Evolutionary conservation across 2,888 invertebrate genomes (phyloP).

Genomic region (Agonopterix heracliana): DNA sequence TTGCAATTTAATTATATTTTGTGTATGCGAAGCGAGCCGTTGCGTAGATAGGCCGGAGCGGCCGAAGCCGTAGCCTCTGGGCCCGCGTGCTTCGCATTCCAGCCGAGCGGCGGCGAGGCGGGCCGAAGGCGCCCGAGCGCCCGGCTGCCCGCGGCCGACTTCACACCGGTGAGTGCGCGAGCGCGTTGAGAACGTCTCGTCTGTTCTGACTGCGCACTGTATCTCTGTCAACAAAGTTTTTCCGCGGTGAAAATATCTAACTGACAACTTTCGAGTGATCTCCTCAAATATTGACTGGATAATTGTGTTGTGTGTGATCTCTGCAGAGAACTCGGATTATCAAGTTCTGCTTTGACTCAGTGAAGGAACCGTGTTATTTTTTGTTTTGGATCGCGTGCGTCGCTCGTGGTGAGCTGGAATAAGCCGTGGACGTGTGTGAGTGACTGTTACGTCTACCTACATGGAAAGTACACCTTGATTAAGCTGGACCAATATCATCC

Average conservation of each 20-base stretch:
- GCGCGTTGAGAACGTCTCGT: slow-evolving; percentile 72
- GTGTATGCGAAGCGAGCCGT: slow-evolving; percentile 57
- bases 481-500: slow-evolving; percentile 44
- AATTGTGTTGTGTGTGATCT: slow-evolving; percentile 56
- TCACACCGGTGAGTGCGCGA: slow-evolving; percentile 73
- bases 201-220: slow-evolving; percentile 34
- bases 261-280: slow-evolving; percentile 51
- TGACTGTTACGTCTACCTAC: slow-evolving; percentile 65
- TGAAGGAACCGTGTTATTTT: slow-evolving; percentile 70
- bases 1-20: slow-evolving; percentile 75
- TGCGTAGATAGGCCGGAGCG: slow-evolving; percentile 49
- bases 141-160: slow-evolving; percentile 60
- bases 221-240: slow-evolving; percentile 72
- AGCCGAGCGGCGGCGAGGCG: slow-evolving; percentile 46
- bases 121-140: slow-evolving; percentile 44
- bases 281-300: slow-evolving; percentile 55
- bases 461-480: slow-evolving; percentile 65
- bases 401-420: slow-evolving; percentile 54
- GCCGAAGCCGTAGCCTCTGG: slow-evolving; percentile 44
- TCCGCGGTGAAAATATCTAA: slow-evolving; percentile 51
- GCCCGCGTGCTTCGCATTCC: slow-evolving; percentile 68
- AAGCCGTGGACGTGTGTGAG: slow-evolving; percentile 63
- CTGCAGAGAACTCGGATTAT: slow-evolving; percentile 43
- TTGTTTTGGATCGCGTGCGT: slow-evolving; percentile 70
- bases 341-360: slow-evolving; percentile 50